Percentiles rank a stretch among this genome's conserved stretches.
Conservation (phyloP, 2,888 invertebrate genomes). For the Apotomis capreana region DNA sequence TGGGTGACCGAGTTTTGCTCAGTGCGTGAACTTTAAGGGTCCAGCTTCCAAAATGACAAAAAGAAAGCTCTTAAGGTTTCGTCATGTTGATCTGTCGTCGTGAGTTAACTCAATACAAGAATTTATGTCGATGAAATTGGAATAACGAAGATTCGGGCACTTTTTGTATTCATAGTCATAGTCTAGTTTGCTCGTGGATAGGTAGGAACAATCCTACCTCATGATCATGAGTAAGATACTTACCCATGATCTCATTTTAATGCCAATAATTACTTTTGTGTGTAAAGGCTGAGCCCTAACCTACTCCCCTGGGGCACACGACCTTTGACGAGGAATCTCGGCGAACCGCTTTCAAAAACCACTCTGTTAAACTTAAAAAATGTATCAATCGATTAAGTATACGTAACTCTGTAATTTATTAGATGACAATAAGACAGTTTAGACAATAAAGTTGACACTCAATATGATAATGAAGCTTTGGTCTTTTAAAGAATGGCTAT, state of each 20-base stretch:
- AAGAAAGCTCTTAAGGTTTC: too few species aligned
- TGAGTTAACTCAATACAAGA: too few species aligned
- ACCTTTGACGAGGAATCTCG: constrained; percentile 71
- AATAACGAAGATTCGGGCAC: too few species aligned
- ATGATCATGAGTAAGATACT: not conserved
- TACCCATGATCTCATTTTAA: constrained; percentile 17
- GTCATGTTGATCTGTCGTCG: too few species aligned
- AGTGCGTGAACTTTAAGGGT: too few species aligned
- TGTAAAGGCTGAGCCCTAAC: constrained; percentile 28
- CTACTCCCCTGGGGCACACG: constrained; percentile 47
- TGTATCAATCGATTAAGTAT: constrained; percentile 23
- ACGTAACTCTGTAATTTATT: constrained; percentile 31
- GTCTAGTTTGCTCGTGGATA: not conserved
- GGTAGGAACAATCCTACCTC: not conserved
- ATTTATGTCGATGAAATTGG: too few species aligned
- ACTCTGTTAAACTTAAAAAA: constrained; percentile 60
- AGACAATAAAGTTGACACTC: not conserved
- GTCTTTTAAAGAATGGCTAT: not conserved
- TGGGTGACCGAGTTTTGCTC: too few species aligned
- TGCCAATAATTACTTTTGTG: constrained; percentile 21
- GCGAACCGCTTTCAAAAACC: constrained; percentile 77
- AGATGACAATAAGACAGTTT: constrained; percentile 20
- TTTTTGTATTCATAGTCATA: too few species aligned
- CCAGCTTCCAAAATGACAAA: too few species aligned
- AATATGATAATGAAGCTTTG: constrained; percentile 16